phyloP scores from a whole-genome alignment of 1,140 invertebrate species.

The Drosophila nasuta region DNA sequence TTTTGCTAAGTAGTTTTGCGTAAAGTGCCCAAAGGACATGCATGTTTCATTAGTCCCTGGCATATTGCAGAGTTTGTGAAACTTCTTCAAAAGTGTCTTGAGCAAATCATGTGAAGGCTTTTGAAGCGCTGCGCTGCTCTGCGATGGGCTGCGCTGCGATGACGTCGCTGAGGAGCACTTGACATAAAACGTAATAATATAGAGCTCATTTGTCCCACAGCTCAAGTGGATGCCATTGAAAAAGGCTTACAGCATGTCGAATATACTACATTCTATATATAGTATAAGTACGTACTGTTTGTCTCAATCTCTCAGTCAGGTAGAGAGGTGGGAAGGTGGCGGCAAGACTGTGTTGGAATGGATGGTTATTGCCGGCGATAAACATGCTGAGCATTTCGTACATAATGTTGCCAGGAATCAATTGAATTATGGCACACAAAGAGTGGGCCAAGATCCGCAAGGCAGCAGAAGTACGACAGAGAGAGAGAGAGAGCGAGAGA shows the following conservation, averaged over 20 bases:
- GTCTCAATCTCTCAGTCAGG: constrained; percentile 8
- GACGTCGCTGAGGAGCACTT: constrained; percentile 63
- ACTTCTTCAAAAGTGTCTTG: constrained; percentile 6
- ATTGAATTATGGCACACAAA: constrained; percentile 74
- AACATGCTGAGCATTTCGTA: constrained; percentile 68
- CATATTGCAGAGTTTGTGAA: neutral
- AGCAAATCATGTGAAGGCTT: constrained; percentile 14
- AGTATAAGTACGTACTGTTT: neutral
- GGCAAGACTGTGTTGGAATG: constrained; percentile 23
- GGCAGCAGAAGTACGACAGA: neutral
- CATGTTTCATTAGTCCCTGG: neutral
- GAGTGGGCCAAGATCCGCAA: constrained; percentile 15
- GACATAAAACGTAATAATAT: constrained; percentile 75
- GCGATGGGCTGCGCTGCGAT: constrained; percentile 12
- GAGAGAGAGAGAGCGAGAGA: neutral
- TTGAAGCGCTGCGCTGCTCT: neutral
- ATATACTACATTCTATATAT: constrained; percentile 9
- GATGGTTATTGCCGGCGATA: constrained; percentile 65
- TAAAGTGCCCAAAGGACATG: constrained; percentile 1
- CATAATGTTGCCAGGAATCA: constrained; percentile 71
- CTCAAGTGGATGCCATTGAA: constrained; percentile 69
- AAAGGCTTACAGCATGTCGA: constrained; percentile 62
- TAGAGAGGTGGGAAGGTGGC: constrained; percentile 13
- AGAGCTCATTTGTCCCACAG: constrained; percentile 73
- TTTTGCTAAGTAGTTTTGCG: neutral